Base-by-base conservation (phyloP, 2,797 vertebrate species). In the Chelon auratus region DNA sequence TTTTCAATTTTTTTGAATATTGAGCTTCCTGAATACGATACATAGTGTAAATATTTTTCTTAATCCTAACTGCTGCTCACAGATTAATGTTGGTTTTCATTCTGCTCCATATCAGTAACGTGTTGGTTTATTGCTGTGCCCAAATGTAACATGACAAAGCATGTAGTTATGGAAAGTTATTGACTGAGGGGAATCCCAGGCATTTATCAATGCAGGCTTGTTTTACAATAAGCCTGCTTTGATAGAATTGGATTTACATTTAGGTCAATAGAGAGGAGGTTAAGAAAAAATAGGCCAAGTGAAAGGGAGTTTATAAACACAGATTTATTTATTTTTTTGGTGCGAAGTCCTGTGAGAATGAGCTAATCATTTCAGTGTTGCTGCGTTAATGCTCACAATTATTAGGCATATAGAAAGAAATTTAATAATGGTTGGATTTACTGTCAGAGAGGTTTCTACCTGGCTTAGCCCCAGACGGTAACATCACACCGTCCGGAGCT, bases 211-310 rank as follows among this genome's bases (percentile, higher is more conserved):
- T 1, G 39, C 39, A 3, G 39, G 12, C 12, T 40, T 10, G 12
- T 40, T 40, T 40, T 40, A 40, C 39, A 12, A 43, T 15, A 48
- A 48, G 3, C 3, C 14, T 47, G 26, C 22, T 2, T 8, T 9
- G 36, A 45, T 48, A 9, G 33, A 20, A 26, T 17, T 9, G 14
- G 1, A n/a, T 74, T 42, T 26, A 57, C n/a, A 62, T 63, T 17
- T 67, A 12, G 70, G 53, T 77, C 58, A 78, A 22, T 8, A 18
- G 62, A 65, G 4, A 12, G 39, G n/a, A 51, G 57, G 18, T 56
- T 10, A 14, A 30, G 22, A 42, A 6, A 4, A 68, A 52, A 40
- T 52, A 9, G 56, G 39, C 61, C 26, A 56, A 9, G 2, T 37
- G 36, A 51, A 42, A 45, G 47, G 43, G 53, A n/a, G 13, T 33